phyloP scores from a whole-genome alignment of 2,888 invertebrate species.

The Sinopyrophorus schimmeli region DNA sequence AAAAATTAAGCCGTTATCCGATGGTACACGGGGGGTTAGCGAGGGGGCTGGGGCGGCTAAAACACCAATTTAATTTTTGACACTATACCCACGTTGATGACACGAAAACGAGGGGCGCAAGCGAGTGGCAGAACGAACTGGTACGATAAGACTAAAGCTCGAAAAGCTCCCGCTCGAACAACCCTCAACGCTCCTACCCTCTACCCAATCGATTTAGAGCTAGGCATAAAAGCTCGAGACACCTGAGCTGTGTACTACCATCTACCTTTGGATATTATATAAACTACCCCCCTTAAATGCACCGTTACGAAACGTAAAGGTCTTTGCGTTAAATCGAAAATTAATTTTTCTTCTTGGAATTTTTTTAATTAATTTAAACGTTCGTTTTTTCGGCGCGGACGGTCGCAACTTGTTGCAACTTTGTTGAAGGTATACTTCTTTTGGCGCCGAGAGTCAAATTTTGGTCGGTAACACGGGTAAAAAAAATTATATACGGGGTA shows the following conservation, averaged over 20 bases:
- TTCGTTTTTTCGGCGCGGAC: too few species aligned
- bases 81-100: conserved; percentile 24
- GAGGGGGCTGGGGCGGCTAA: too few species aligned
- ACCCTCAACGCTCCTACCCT: conserved; percentile 33
- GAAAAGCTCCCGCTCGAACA: conserved; percentile 34
- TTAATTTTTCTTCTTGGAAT: too few species aligned
- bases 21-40: too few species aligned
- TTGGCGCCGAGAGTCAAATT: too few species aligned
- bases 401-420: too few species aligned
- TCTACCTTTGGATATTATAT: conserved; percentile 26
- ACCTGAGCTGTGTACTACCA: conserved; percentile 34
- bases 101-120: conserved; percentile 37
- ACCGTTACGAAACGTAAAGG: conserved; percentile 6
- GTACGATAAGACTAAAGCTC: conserved; percentile 46
- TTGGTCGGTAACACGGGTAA: too few species aligned
- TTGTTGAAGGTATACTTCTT: too few species aligned
- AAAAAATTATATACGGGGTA: too few species aligned
- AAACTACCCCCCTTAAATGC: conserved; percentile 17
- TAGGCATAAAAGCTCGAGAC: conserved; percentile 43
- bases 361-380: too few species aligned
- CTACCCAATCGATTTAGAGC: conserved; percentile 45
- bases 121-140: conserved; percentile 44
- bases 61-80: conserved; percentile 4
- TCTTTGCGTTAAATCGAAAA: conserved; percentile 3
- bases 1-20: conserved; percentile 10